Evolutionary conservation across 2,888 invertebrate genomes (phyloP).

Genomic region (Lathronympha strigana): DNA sequence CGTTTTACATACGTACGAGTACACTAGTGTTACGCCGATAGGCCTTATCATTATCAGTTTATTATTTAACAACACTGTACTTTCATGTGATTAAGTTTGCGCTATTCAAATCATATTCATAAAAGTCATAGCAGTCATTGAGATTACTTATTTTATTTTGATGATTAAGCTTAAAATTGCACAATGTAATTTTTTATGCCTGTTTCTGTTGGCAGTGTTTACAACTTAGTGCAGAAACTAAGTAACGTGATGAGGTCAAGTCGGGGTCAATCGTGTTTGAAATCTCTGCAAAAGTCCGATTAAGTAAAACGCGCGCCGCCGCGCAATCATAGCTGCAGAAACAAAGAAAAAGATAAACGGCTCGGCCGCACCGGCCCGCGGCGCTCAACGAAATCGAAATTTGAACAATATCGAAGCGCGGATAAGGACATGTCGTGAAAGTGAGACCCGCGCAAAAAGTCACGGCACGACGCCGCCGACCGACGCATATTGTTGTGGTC

Average conservation of each 20-base stretch:
- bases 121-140: no score
- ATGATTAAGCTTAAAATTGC: no score
- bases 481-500: slow-evolving; percentile 50
- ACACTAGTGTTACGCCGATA: slow-evolving; percentile 32
- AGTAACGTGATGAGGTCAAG: slow-evolving; percentile 19
- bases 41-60: slow-evolving; percentile 4
- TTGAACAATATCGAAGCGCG: slow-evolving; percentile 66
- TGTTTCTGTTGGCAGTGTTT: slow-evolving; percentile 5
- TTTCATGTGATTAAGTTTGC: slow-evolving; percentile 27
- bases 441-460: slow-evolving; percentile 60
- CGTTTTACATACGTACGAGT: no score
- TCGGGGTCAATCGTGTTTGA: slow-evolving; percentile 37
- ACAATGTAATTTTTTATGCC: not conserved
- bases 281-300: slow-evolving; percentile 29
- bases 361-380: slow-evolving; percentile 49
- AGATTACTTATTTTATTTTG: no score
- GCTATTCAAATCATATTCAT: no score
- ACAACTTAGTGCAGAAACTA: slow-evolving; percentile 2
- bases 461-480: slow-evolving; percentile 56
- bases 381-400: slow-evolving; percentile 69
- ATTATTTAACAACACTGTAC: slow-evolving; percentile 20
- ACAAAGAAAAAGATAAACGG: slow-evolving; percentile 41
- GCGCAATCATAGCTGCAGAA: slow-evolving; percentile 36
- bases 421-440: slow-evolving; percentile 77
- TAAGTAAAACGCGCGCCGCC: slow-evolving; percentile 17